Base-by-base conservation (phyloP, 1,140 invertebrate genomes). In the Nasonia giraulti region DNA sequence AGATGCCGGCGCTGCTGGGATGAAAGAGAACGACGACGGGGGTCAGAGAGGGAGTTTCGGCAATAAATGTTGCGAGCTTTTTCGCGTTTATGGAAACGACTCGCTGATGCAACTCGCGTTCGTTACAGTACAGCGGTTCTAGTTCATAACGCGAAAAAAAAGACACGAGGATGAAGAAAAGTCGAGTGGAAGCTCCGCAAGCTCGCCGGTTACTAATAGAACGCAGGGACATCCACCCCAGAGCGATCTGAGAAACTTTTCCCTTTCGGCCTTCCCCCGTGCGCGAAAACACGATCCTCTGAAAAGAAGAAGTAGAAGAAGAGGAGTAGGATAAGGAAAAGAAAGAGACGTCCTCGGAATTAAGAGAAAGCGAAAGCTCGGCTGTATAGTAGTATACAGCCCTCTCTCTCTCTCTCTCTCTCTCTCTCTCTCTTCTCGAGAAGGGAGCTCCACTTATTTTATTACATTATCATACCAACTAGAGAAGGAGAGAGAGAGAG, bases 401-500 rank as follows among this genome's bases (percentile, higher is more conserved):
- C n/a, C 37, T 23, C 31, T 23, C 73, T 37, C 27, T 23, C 14
- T 75, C 33, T 37, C 27, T 75, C 73, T 33, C 17, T 62, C n/a
- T n/a, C n/a, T 23, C 27, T 2, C 73, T 23, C 33, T 55, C 27
- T 27, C 27, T 27, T 27, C 27, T 47, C 81, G 66, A 75, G 83
- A 87, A 78, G 77, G 82, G 83, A 66, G 73, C 89, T 93, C 91
- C 92, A 93, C 92, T 93, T 93, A 93, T 93, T 93, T 93, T 93
- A 93, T 93, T 93, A 93, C 92, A 93, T 93, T 93, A 93, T 93
- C 92, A 93, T 93, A 92, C 91, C 91, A 91, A 93, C 89, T 90
- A 50, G 68, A 20, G 66, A 66, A n/a, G 78, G 44, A 20, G 74
- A 2, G 74, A 73, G 37, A 37, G 12, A 20, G 66, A 47, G n/a